A percentile compares a stretch with the other conserved stretches of the same genome.
Evolutionary conservation across 2,797 vertebrate genomes (phyloP).

Genomic region (Schizopygopsis pylzovi): DNA sequence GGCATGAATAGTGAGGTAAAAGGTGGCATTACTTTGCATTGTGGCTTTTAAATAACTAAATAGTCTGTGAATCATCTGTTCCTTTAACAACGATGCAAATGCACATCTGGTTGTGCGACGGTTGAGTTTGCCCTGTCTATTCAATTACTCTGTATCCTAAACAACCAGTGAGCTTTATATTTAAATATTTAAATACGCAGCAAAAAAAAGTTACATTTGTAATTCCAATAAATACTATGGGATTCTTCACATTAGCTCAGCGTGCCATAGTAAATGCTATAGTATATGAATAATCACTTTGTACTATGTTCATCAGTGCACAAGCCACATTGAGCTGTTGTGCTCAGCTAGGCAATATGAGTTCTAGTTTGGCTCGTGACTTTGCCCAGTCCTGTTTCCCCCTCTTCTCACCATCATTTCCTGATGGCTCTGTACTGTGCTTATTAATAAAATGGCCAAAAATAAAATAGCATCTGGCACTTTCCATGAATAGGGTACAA

Average conservation of each 20-base stretch:
- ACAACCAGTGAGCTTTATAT: conserved; percentile 9
- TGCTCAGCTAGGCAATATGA: background rate
- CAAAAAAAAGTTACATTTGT: background rate
- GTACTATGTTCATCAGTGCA: background rate
- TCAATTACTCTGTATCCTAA: conserved; percentile 54
- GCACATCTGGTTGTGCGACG: conserved; percentile 49
- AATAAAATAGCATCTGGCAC: conserved; percentile 39
- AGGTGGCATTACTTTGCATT: conserved; percentile 50
- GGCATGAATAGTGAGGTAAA: conserved; percentile 47
- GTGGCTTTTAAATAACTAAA: conserved; percentile 52
- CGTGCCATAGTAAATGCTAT: background rate
- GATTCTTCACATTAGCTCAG: background rate
- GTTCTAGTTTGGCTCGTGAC: background rate
- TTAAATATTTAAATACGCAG: background rate
- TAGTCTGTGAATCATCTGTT: conserved; percentile 35
- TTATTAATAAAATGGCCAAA: conserved; percentile 30
- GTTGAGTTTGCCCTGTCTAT: conserved; percentile 40
- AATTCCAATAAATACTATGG: conserved; percentile 2
- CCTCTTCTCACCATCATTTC: background rate
- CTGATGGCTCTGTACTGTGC: background rate
- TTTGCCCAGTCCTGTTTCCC: background rate
- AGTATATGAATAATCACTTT: background rate
- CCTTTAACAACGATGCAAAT: conserved; percentile 52
- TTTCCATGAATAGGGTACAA: conserved; percentile 25
- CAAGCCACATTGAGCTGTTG: background rate